A percentile compares a stretch with the other conserved stretches of the same genome.
Conservation (phyloP, 2,888 invertebrate species). For the Heteromurus nitidus region DNA sequence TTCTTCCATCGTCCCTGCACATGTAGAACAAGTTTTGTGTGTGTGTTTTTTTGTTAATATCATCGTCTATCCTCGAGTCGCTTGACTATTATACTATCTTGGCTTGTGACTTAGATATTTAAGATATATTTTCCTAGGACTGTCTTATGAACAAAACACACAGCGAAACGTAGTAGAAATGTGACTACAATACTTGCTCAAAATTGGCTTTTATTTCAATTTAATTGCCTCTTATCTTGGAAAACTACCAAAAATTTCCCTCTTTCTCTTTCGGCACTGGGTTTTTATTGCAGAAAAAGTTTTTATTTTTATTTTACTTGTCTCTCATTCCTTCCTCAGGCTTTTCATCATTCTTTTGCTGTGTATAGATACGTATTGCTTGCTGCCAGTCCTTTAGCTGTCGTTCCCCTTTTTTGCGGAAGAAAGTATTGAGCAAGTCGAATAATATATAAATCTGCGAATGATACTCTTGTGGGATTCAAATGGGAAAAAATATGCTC, state of each 20-base stretch:
- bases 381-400: neutral
- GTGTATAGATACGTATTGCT: neutral
- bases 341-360: slow-evolving; percentile 34
- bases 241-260: slow-evolving; percentile 49
- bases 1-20: too few relatives aligned
- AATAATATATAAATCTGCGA: slow-evolving; percentile 1
- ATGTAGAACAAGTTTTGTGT: too few relatives aligned
- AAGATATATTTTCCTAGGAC: neutral
- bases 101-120: too few relatives aligned
- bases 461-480: slow-evolving; percentile 12
- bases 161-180: slow-evolving; percentile 40
- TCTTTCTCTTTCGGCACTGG: slow-evolving; percentile 31
- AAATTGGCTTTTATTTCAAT: slow-evolving; percentile 67
- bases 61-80: too few relatives aligned
- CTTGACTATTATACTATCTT: too few relatives aligned
- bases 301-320: slow-evolving; percentile 16
- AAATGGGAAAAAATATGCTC: slow-evolving; percentile 19
- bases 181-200: slow-evolving; percentile 53
- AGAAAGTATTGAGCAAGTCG: neutral
- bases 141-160: slow-evolving; percentile 16
- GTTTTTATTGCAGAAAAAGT: slow-evolving; percentile 36
- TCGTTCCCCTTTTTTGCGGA: neutral
- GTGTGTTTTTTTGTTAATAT: too few relatives aligned
- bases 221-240: slow-evolving; percentile 64
- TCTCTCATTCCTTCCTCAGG: slow-evolving; percentile 24